Evolutionary conservation across 2,113 vertebrate genomes (phyloP).

Genomic region (Arizona elegans): DNA sequence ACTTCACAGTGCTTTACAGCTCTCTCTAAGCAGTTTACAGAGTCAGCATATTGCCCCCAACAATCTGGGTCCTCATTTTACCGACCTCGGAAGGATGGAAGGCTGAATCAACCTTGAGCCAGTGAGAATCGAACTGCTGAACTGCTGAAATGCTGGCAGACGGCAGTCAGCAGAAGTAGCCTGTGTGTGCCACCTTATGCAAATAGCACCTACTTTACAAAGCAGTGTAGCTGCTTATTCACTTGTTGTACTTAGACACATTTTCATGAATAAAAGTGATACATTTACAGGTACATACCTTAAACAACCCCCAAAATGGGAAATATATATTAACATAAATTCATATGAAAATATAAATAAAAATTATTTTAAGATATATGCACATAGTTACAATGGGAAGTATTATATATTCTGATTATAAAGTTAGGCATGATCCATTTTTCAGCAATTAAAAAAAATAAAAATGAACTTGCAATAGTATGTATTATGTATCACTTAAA

Average conservation of each 20-base stretch:
- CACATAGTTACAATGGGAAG: not conserved
- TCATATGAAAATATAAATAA: not conserved
- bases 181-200: no score
- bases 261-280: not conserved
- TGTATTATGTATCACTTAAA: not conserved
- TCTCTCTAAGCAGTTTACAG: no score
- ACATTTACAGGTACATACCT: not conserved
- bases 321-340: not conserved
- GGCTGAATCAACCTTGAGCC: no score
- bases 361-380: not conserved
- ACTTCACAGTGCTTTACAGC: no score
- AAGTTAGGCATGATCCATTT: not conserved
- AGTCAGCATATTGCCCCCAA: no score
- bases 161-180: no score
- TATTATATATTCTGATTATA: not conserved
- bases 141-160: no score
- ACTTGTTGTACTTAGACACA: not conserved
- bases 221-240: not conserved
- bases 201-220: not conserved
- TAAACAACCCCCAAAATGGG: not conserved
- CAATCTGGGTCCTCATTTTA: no score
- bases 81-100: no score
- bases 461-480: not conserved
- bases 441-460: not conserved
- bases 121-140: no score